Base-by-base conservation (phyloP, 2,888 invertebrate genomes). In the Tenthredo livida region DNA sequence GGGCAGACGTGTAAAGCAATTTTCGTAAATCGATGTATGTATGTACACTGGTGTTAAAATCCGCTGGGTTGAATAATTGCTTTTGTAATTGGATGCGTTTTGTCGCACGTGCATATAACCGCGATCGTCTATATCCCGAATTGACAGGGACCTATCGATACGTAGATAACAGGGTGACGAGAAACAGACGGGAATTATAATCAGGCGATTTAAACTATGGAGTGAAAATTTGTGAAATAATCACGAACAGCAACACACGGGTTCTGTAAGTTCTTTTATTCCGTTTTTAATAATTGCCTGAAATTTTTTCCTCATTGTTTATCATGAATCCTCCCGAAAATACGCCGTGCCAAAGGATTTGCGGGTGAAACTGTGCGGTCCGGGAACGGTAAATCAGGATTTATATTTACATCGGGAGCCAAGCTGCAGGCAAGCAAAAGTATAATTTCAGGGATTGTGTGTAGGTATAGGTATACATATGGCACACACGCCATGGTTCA, bases 381-480 rank as follows among this genome's bases (percentile, higher is more conserved):
- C 21, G 6, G 37, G 33, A 61, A 61, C 40, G 6, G 70, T 80
- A 80, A 80, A 61, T 80, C 37, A 58, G 78, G 40, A 58, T 80
- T 80, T 80, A 80, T 80, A 80, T 80, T 78, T n/a, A 78, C 33
- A 54, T 15, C 54, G 29, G 17, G 70, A 70, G 54, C 54, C n/a
- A 33, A 54, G 10, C 33, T n/a, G 40, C n/a, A n/a, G n/a, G 47
- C 47, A 58, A 78, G 54, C 77, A 37, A 54, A 78, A 78, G 29
- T 78, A 78, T 78, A 78, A 78, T 58, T 78, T 78, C 54, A 78
- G n/a, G 54, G 54, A 78, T 54, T 78, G 29, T 78, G 54, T 54
- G 9, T 37, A 10, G 12, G 37, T 21, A 21, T 37, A n/a, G 9
- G 78, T 7, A 37, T 33, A 33, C n/a, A n/a, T n/a, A 33, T 7